Evolutionary conservation across 2,797 vertebrate species (phyloP).

Genomic region (Phrynocephalus vlangalii): DNA sequence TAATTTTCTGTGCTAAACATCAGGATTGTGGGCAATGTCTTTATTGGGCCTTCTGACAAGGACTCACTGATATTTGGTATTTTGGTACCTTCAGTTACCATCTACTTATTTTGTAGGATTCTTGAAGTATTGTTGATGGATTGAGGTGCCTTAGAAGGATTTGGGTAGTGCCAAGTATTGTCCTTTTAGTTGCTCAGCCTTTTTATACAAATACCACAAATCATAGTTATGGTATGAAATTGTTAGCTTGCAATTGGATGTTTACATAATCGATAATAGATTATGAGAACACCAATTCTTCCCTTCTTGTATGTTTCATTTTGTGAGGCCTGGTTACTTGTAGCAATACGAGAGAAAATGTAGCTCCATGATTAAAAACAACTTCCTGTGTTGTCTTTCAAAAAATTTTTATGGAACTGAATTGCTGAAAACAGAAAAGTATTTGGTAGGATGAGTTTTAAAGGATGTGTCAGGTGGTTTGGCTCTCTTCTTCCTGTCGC

Average conservation of each 20-base stretch:
- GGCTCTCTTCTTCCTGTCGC: not conserved
- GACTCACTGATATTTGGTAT: too few species aligned
- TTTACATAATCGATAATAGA: not conserved
- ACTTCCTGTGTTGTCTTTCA: not conserved
- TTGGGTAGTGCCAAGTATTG: not conserved
- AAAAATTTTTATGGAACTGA: not conserved
- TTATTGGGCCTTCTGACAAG: too few species aligned
- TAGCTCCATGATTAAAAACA: not conserved
- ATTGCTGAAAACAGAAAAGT: not conserved
- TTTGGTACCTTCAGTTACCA: too few species aligned
- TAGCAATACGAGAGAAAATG: not conserved
- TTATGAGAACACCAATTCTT: not conserved
- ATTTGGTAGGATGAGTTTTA: not conserved
- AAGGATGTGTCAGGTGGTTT: not conserved
- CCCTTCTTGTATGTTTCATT: not conserved
- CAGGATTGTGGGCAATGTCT: too few species aligned
- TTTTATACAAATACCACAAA: not conserved
- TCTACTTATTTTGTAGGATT: too few species aligned
- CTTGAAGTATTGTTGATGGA: conserved; percentile 50
- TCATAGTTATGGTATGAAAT: conserved; percentile 23
- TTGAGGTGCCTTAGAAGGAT: conserved; percentile 58
- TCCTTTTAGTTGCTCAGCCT: not conserved
- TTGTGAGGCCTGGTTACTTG: not conserved
- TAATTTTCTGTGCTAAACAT: too few species aligned
- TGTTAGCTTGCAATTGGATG: not conserved